Evolutionary conservation across 1,140 invertebrate genomes (phyloP), one percentile per base, ranked within the genome.

Genomic region (Galleria mellonella): DNA sequence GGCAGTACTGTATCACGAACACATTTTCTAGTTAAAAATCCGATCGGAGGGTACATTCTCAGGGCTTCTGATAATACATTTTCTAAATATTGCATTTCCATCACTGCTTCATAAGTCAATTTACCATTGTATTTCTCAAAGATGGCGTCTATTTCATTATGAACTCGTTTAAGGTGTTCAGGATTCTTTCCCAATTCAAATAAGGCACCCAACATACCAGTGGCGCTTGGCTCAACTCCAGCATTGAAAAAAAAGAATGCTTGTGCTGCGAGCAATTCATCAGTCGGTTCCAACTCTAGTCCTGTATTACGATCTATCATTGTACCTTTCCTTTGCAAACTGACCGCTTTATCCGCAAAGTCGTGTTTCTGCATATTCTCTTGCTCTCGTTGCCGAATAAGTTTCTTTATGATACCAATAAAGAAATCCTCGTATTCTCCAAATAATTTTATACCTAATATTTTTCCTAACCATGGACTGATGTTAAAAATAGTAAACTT

Each of bases 231-330:
- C 17, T 90, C 89, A 42, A 86, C 86, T 0, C 89, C 90, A 39
- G 88, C 89, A 14, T 88, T 30, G 39, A 89, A 86, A 51, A 90
- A 90, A 33, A 89, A 50, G 27, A 89, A 67, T 8, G 83, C 76
- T 59, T 89, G 87, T 4, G 82, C 86, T 4, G 86, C 71, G 9
- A 90, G 61, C 15, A 87, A 63, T 35, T 87, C 70, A 28, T 75
- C 63, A 4, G 77, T 75, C n/a, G 79, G 59, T 30, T 51, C 51
- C 7, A 73, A 2, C 37, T 68, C 42, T 6, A 53, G 61, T 0
- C 54, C 55, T 4, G 59, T 64, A 4, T 47, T 31, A 2, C 13
- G 4, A 37, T 72, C 66, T 23, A 36, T 50, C 42, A 71, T 51
- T 0, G 46, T 45, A 30, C 64, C 72, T 17, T 52, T 41, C 6